Conservation (phyloP, 2,888 invertebrate genomes). For the Cylindroiulus punctatus region DNA sequence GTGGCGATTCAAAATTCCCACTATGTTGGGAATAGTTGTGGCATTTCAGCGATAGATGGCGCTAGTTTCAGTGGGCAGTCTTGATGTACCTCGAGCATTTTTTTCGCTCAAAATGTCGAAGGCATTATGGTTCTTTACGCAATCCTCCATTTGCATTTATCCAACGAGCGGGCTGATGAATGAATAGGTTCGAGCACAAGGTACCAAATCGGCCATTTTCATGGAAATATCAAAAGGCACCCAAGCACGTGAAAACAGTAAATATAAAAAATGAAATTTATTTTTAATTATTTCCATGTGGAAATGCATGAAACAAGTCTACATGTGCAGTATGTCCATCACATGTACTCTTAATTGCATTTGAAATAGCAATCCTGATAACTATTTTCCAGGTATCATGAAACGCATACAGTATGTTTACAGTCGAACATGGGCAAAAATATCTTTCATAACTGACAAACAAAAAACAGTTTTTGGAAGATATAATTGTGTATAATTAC, state of each 20-base stretch:
- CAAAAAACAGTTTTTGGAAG: no score
- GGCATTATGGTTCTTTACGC: neutral
- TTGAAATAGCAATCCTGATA: no score
- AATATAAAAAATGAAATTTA: neutral
- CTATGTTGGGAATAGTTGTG: neutral
- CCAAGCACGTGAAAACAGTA: neutral
- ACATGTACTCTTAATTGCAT: no score
- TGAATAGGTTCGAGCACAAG: neutral
- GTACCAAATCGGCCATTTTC: neutral
- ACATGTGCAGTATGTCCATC: no score
- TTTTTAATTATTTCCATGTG: no score
- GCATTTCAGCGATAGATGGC: conserved; percentile 6
- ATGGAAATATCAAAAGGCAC: neutral
- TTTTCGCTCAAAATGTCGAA: neutral
- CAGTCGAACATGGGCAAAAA: no score
- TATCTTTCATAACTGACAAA: no score
- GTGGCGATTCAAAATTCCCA: neutral
- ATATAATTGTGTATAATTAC: no score
- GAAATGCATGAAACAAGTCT: no score
- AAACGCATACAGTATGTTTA: no score
- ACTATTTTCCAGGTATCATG: no score
- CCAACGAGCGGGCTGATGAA: neutral
- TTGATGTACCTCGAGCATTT: neutral
- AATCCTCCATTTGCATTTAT: neutral
- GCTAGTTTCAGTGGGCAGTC: conserved; percentile 9